Evolutionary conservation across 2,888 invertebrate genomes (phyloP).

Genomic region (Zhengitettix transpicula): DNA sequence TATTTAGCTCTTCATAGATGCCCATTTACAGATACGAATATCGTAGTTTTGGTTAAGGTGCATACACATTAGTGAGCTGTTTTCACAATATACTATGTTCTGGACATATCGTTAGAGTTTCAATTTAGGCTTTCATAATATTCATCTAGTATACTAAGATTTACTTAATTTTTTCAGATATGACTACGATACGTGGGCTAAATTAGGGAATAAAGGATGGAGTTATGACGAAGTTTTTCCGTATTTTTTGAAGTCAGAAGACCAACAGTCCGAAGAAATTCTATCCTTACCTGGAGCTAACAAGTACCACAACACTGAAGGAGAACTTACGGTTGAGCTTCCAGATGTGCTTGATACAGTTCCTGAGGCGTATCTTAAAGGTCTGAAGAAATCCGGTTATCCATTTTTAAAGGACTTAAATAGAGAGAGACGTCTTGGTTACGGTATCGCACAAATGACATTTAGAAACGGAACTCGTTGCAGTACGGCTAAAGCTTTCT

Average conservation of each 20-base stretch:
- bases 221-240: slow-evolving; percentile 29
- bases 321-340: slow-evolving; percentile 29
- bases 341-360: slow-evolving; percentile 30
- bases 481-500: slow-evolving; percentile 46
- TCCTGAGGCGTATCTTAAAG: slow-evolving; percentile 26
- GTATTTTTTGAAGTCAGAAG: slow-evolving; percentile 27
- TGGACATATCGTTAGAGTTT: too few relatives aligned
- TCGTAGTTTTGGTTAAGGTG: too few relatives aligned
- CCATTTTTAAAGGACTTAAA: slow-evolving; percentile 26
- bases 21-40: too few relatives aligned
- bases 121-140: too few relatives aligned
- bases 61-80: too few relatives aligned
- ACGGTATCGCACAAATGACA: slow-evolving; percentile 31
- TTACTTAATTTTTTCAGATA: slow-evolving; percentile 18
- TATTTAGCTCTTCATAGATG: too few relatives aligned
- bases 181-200: slow-evolving; percentile 48
- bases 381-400: slow-evolving; percentile 30
- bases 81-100: too few relatives aligned
- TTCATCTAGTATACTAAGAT: too few relatives aligned
- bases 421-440: slow-evolving; percentile 22
- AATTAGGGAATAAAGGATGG: slow-evolving; percentile 44
- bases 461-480: slow-evolving; percentile 25
- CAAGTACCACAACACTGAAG: slow-evolving; percentile 26
- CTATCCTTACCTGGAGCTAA: slow-evolving; percentile 34
- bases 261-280: slow-evolving; percentile 33